Evolutionary conservation across 2,888 invertebrate genomes (phyloP).

Genomic region (Polyommatus iphigenia): DNA sequence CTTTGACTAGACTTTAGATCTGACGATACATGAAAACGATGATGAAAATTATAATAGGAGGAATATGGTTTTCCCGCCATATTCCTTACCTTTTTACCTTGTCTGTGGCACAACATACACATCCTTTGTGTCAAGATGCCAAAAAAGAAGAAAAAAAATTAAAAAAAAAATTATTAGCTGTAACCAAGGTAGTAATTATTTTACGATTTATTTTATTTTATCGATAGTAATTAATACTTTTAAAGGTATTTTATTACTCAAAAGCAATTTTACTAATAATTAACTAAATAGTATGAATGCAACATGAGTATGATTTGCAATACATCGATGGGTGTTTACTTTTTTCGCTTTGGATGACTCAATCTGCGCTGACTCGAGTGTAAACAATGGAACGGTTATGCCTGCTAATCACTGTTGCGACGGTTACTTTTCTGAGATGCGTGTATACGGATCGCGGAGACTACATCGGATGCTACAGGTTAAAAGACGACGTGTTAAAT

Average conservation of each 20-base stretch:
- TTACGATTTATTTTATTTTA: no score
- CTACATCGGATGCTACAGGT: slow-evolving; percentile 67
- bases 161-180: no score
- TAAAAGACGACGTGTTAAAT: slow-evolving; percentile 62
- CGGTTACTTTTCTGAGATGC: slow-evolving; percentile 45
- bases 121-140: no score
- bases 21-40: no score
- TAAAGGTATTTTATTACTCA: neutral
- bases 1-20: no score
- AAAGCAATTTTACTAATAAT: neutral
- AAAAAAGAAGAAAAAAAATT: no score
- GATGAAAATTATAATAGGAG: no score
- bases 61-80: no score
- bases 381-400: slow-evolving; percentile 60
- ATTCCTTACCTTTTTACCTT: no score
- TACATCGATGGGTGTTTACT: slow-evolving; percentile 16
- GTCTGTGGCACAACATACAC: no score
- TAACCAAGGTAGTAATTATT: no score
- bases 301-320: neutral
- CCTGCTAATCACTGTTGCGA: slow-evolving; percentile 45
- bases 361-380: slow-evolving; percentile 43
- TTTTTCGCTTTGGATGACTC: slow-evolving; percentile 45
- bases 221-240: no score
- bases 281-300: neutral
- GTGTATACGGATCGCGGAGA: slow-evolving; percentile 62